phyloP scores from a whole-genome alignment of 2,888 invertebrate genomes.

The Listrodromus nycthemerus region DNA sequence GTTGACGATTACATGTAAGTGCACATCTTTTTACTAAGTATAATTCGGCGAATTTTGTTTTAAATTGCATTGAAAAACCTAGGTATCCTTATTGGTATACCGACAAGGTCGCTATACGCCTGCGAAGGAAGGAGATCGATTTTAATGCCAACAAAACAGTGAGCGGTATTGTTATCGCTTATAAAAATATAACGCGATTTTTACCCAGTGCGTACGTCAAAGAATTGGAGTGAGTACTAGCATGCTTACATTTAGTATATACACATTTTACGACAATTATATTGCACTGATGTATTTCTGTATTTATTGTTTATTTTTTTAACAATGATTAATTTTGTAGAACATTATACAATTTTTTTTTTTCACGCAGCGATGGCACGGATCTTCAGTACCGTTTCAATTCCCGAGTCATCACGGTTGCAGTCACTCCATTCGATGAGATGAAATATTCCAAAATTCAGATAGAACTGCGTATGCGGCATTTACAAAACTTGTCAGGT shows the following conservation, averaged over 20 bases:
- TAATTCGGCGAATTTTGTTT: background rate
- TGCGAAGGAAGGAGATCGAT: conserved; percentile 75
- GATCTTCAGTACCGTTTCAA: conserved; percentile 89
- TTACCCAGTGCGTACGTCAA: conserved; percentile 88
- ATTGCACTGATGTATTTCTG: background rate
- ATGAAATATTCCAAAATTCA: conserved; percentile 79
- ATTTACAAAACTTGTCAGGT: conserved; percentile 84
- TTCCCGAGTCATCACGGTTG: conserved; percentile 86
- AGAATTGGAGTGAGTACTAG: conserved; percentile 87
- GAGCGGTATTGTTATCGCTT: conserved; percentile 86
- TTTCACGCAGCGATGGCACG: conserved; percentile 86
- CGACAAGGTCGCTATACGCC: conserved; percentile 82
- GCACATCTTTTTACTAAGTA: background rate
- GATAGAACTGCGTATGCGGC: conserved; percentile 85
- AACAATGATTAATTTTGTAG: background rate
- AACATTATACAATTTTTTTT: conserved; percentile 13
- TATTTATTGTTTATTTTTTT: background rate
- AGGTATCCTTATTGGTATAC: conserved; percentile 85
- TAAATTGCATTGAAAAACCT: conserved; percentile 58
- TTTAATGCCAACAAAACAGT: conserved; percentile 74
- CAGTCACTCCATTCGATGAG: conserved; percentile 72
- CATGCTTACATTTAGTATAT: conserved; percentile 69
- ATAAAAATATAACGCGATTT: conserved; percentile 88
- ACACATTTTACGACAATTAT: conserved; percentile 56
- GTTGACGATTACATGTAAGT: conserved; percentile 78